Percentiles rank a stretch among this genome's conserved stretches.
Conservation (phyloP, 2,888 invertebrate species). For the Diploptera punctata region DNA sequence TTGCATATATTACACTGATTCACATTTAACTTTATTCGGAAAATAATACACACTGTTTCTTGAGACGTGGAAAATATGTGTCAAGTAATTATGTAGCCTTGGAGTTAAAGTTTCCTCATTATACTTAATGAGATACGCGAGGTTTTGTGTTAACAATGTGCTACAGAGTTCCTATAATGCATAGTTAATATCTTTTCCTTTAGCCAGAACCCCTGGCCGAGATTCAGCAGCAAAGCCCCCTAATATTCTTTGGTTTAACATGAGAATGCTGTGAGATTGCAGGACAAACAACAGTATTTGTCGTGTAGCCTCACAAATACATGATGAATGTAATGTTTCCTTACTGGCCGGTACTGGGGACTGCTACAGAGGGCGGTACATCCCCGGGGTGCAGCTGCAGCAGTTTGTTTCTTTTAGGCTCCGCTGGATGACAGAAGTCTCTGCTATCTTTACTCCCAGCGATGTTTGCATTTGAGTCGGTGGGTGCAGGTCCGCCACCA, state of each 20-base stretch:
- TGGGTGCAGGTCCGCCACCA: slow-evolving; percentile 48
- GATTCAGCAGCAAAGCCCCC: not conserved
- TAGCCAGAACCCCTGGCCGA: too few species aligned
- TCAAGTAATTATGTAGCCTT: slow-evolving; percentile 1
- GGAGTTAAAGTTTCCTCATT: slow-evolving; percentile 5
- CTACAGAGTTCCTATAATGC: slow-evolving; percentile 1
- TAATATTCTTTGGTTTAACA: slow-evolving; percentile 8
- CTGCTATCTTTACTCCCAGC: slow-evolving; percentile 40
- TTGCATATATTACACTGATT: slow-evolving; percentile 14
- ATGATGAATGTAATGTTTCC: not conserved
- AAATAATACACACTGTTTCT: slow-evolving; percentile 30
- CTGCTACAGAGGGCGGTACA: slow-evolving; percentile 56
- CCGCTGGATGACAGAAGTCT: slow-evolving; percentile 62
- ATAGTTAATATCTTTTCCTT: not conserved
- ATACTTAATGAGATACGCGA: slow-evolving; percentile 6
- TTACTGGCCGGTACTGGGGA: slow-evolving; percentile 26
- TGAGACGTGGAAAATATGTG: slow-evolving; percentile 33
- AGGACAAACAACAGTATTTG: too few species aligned
- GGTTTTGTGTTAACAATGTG: slow-evolving; percentile 24
- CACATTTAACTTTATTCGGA: slow-evolving; percentile 24
- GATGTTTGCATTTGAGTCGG: slow-evolving; percentile 65
- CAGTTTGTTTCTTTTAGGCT: slow-evolving; percentile 48
- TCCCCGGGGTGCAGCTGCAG: slow-evolving; percentile 66
- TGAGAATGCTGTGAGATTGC: not conserved
- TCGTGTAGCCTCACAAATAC: not conserved